These are phyloP conservation scores for Trichopoda pennipes DNA, from an alignment of 2,888 invertebrate genomes.

Conservation along the genomic window DNA sequence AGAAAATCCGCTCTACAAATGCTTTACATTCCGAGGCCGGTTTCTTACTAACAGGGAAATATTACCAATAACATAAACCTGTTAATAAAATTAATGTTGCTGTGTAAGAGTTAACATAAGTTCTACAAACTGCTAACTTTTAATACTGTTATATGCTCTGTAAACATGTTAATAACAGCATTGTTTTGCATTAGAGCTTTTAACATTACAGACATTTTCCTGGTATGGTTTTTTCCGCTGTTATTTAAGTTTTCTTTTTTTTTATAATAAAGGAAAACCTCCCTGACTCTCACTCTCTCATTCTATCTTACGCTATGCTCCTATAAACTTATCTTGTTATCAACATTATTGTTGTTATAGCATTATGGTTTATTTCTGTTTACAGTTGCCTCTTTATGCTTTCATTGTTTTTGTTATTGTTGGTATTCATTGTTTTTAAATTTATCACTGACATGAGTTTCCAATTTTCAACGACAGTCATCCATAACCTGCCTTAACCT, in stretches of 20 bases:
- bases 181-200: constrained; percentile 11
- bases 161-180: neutral
- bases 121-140: constrained; percentile 28
- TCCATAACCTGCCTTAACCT: constrained; percentile 49
- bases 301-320: no score
- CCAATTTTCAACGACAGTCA: constrained; percentile 33
- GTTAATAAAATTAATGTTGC: neutral
- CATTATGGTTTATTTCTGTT: neutral
- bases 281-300: neutral
- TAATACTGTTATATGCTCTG: neutral
- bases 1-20: neutral
- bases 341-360: neutral
- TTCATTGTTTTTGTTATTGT: neutral
- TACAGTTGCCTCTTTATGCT: constrained; percentile 4
- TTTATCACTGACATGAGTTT: constrained; percentile 36
- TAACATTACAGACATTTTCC: neutral
- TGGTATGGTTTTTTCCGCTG: neutral
- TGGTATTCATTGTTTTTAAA: constrained; percentile 1
- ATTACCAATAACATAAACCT: neutral
- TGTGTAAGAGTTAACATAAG: constrained; percentile 32
- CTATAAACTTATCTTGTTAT: neutral
- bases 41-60: constrained; percentile 33
- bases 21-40: constrained; percentile 18
- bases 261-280: neutral
- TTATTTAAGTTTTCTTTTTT: neutral